Evolutionary conservation across 2,888 invertebrate species (phyloP).

Genomic region (Hemistola chrysoprasaria): DNA sequence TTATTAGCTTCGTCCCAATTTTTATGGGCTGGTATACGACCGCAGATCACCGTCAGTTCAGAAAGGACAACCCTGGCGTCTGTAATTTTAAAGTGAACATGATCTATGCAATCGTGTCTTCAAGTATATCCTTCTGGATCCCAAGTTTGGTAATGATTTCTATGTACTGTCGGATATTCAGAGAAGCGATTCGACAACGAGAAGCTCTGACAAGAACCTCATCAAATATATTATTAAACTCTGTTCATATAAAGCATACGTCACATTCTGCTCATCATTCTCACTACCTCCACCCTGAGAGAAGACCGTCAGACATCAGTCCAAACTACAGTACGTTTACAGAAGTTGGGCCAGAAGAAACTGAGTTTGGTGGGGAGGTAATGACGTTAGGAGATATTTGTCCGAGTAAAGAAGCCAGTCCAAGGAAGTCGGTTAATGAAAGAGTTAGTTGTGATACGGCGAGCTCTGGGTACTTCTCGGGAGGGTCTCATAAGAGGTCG

Average conservation of each 20-base stretch:
- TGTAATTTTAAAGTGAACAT: conserved; percentile 94
- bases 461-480: conserved; percentile 76
- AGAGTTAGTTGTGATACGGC: conserved; percentile 74
- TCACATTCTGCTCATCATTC: conserved; percentile 87
- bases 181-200: conserved; percentile 91
- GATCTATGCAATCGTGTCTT: conserved; percentile 93
- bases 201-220: conserved; percentile 93
- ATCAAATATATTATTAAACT: conserved; percentile 92
- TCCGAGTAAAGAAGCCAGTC: conserved; percentile 75
- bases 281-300: conserved; percentile 71
- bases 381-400: conserved; percentile 71
- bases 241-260: conserved; percentile 91
- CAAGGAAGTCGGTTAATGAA: conserved; percentile 70
- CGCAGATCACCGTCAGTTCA: conserved; percentile 86
- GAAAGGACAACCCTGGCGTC: conserved; percentile 85
- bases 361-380: conserved; percentile 68
- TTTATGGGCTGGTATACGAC: conserved; percentile 98
- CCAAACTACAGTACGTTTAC: conserved; percentile 78
- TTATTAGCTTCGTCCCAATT: conserved; percentile 97
- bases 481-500: conserved; percentile 73
- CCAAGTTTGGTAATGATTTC: conserved; percentile 95
- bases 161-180: conserved; percentile 93
- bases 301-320: conserved; percentile 73
- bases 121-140: conserved; percentile 96
- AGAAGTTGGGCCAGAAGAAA: conserved; percentile 73